These are phyloP conservation scores for Eucera pruinosa DNA, from an alignment of 2,888 invertebrate species.

Conservation along the genomic window DNA sequence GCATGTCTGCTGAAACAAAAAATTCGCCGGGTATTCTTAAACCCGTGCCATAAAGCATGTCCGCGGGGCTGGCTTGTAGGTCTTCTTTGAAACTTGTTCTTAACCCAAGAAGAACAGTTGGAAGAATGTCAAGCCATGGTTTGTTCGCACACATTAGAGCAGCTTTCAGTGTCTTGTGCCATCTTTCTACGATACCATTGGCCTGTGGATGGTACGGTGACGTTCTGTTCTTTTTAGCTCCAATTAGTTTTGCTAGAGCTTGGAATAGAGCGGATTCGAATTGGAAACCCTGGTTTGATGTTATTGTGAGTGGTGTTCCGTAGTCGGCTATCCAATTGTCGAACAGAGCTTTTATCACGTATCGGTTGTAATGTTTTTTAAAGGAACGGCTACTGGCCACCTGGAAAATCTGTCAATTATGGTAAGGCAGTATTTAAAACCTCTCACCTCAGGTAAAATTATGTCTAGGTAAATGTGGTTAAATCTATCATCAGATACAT, in stretches of 20 bases:
- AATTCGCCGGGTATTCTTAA: constrained; percentile 6
- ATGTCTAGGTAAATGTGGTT: no score
- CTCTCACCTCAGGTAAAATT: no score
- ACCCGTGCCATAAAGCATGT: constrained; percentile 2
- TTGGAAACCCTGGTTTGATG: background rate
- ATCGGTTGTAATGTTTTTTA: background rate
- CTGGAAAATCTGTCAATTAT: constrained; percentile 6
- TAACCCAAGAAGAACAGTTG: background rate
- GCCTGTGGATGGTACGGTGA: constrained; percentile 12
- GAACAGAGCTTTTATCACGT: constrained; percentile 1
- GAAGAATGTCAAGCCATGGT: background rate
- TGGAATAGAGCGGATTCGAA: constrained; percentile 8
- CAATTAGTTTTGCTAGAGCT: background rate
- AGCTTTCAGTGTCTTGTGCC: constrained; percentile 5
- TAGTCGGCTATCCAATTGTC: background rate
- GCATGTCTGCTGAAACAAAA: background rate
- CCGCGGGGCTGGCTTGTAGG: background rate
- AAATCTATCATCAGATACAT: no score
- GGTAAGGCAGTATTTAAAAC: background rate
- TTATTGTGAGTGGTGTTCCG: background rate
- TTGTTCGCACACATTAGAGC: constrained; percentile 10
- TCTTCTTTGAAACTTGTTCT: constrained; percentile 4
- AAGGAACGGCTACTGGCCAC: constrained; percentile 12
- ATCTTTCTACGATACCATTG: constrained; percentile 6
- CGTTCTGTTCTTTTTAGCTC: background rate